Conservation (phyloP, 92 coral and sea anemone genomes). For the Metridium senile region DNA sequence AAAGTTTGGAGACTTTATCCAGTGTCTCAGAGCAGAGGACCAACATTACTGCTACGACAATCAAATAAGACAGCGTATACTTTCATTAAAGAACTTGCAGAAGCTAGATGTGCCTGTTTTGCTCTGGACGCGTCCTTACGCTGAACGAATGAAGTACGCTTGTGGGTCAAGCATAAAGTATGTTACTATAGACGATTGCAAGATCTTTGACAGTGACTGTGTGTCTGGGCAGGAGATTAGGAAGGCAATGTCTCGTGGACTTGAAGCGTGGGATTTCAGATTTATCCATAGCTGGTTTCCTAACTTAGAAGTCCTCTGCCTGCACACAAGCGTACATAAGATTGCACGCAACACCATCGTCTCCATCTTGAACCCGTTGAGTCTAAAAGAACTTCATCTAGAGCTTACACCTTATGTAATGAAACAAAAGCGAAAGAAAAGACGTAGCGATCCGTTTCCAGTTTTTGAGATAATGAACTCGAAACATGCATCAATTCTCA, state of each 20-base stretch:
- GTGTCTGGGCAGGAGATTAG: background rate
- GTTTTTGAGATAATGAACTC: slow-evolving; percentile 56
- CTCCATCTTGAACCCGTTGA: slow-evolving; percentile 57
- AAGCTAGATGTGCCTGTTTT: slow-evolving; percentile 68
- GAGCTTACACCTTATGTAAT: slow-evolving; percentile 64
- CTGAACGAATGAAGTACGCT: slow-evolving; percentile 35
- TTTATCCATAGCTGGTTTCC: slow-evolving; percentile 61
- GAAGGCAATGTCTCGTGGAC: slow-evolving; percentile 38
- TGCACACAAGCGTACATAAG: slow-evolving; percentile 57
- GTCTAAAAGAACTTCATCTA: slow-evolving; percentile 63
- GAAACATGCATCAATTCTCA: slow-evolving; percentile 56
- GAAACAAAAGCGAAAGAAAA: slow-evolving; percentile 1
- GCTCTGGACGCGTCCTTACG: slow-evolving; percentile 63
- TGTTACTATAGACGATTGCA: slow-evolving; percentile 72
- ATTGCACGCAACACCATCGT: slow-evolving; percentile 54
- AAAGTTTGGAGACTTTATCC: slow-evolving; percentile 57
- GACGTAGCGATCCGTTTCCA: slow-evolving; percentile 43
- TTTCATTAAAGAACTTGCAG: slow-evolving; percentile 47
- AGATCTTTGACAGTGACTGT: slow-evolving; percentile 17
- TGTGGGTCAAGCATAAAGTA: slow-evolving; percentile 56
- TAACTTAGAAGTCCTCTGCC: slow-evolving; percentile 64
- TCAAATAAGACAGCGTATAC: slow-evolving; percentile 53
- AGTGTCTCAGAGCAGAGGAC: slow-evolving; percentile 75
- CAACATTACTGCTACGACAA: slow-evolving; percentile 42
- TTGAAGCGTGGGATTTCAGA: slow-evolving; percentile 62